Evolutionary conservation across 2,113 vertebrate species (phyloP).

Genomic region (Phalacrocorax pelagicus): DNA sequence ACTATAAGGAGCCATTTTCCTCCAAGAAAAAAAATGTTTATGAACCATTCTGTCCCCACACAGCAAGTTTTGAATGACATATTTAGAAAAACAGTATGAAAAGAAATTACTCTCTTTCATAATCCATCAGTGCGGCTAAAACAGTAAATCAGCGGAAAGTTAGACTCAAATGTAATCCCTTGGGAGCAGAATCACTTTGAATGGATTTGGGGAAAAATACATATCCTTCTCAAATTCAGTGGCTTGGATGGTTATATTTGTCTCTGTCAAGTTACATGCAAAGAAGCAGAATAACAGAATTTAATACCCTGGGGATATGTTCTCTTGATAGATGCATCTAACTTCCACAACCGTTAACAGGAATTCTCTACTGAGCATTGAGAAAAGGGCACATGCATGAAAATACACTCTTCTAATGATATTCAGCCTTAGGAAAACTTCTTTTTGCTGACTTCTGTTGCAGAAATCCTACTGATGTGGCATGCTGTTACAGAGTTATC

Average conservation of each 20-base stretch:
- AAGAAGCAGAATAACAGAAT: conserved; percentile 33
- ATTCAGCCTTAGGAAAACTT: not conserved
- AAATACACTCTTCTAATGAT: not conserved
- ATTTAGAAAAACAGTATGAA: conserved; percentile 30
- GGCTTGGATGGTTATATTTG: conserved; percentile 26
- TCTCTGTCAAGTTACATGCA: conserved; percentile 36
- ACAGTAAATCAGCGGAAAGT: conserved; percentile 40
- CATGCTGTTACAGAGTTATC: not conserved
- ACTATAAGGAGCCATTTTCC: conserved; percentile 24
- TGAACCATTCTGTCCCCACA: conserved; percentile 4
- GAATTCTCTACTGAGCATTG: not conserved
- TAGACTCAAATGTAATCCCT: conserved; percentile 24
- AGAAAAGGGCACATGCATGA: not conserved
- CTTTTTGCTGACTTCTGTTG: not conserved
- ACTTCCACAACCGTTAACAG: not conserved
- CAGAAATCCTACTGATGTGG: not conserved
- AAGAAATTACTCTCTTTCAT: conserved; percentile 54
- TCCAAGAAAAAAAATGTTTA: conserved; percentile 30
- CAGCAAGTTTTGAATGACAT: conserved; percentile 27
- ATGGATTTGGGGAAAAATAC: conserved; percentile 17
- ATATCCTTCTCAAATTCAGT: conserved; percentile 30
- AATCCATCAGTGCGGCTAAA: conserved; percentile 46
- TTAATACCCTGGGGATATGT: not conserved
- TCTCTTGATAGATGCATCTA: conserved; percentile 35
- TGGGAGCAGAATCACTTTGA: conserved; percentile 9